Conservation (phyloP, 2,888 invertebrate species). For the Brachyptera risi region DNA sequence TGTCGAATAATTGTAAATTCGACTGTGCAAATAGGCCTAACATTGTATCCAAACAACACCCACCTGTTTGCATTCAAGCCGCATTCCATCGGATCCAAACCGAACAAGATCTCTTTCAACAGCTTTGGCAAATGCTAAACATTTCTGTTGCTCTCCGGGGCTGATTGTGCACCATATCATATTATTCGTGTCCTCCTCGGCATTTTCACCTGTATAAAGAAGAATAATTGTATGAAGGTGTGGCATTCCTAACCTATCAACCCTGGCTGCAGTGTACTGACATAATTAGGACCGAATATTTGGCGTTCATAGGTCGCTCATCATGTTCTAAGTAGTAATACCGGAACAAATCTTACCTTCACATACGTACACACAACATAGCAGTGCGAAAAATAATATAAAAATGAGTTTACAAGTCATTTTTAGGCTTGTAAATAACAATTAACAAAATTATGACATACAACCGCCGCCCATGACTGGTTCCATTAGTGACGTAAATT, state of each 20-base stretch:
- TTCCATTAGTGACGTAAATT: too few relatives aligned
- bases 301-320: too few relatives aligned
- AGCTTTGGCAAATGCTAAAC: conserved; percentile 67
- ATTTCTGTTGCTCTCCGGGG: conserved; percentile 74
- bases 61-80: conserved; percentile 64
- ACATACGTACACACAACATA: not conserved
- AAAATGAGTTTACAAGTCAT: conserved; percentile 3
- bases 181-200: conserved; percentile 36
- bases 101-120: conserved; percentile 60
- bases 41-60: too few relatives aligned
- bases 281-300: not conserved
- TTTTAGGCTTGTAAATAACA: not conserved
- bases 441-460: conserved; percentile 21
- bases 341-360: too few relatives aligned
- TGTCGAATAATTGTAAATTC: too few relatives aligned
- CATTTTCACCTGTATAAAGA: conserved; percentile 38
- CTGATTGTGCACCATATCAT: conserved; percentile 84
- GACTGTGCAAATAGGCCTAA: too few relatives aligned
- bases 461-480: conserved; percentile 17
- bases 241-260: conserved; percentile 14
- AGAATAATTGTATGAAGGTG: not conserved
- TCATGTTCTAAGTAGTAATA: too few relatives aligned
- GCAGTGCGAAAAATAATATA: not conserved
- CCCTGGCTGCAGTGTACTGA: not conserved
- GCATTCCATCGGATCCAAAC: conserved; percentile 60